Evolutionary conservation across 2,888 invertebrate species (phyloP), one percentile per base, ranked within the genome.

Genomic region (Uloborus plumipes): DNA sequence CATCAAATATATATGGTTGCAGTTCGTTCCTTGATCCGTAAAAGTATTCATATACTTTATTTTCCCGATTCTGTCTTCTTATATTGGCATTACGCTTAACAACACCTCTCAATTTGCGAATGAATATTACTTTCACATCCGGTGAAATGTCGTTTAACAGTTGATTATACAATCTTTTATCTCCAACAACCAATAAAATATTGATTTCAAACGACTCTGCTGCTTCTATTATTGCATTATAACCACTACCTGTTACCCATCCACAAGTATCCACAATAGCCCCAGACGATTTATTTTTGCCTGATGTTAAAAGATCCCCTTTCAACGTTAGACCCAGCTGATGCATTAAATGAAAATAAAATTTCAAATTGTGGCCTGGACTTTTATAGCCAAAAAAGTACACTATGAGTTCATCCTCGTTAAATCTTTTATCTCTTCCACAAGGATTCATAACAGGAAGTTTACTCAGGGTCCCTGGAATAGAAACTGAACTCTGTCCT

Each of bases 201-300:
- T 67, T 51, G n/a, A 81, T 58, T 91, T 98, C 96, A 89, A 99
- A 99, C 0, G 95, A 94, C 87, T 95, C 94, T 0, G 97, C 96
- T 0, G 96, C 94, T 87, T 96, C 94, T 2, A 95, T 92, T 16
- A 99, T 89, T 73, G 95, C 92, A 87, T 93, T 93, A 89, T 97
- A 99, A 0, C 98, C 99, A 51, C 71, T 62, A 14, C 66, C 95
- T 89, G 97, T 96, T 1, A 98, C 94, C 98, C 98, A 99, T 0
- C 99, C 99, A 87, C 98, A 98, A 0, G 99, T 99, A 89, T 99
- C 99, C 85, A 99, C 96, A 53, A 99, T 93, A 2, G 96, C 94
- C 0, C 99, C 99, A 2, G 90, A 89, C 14, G 88, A 89, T 26
- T 49, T 9, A 31, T 64, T 53, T 16, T 47, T 14, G 6, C 61